phyloP scores from a whole-genome alignment of 2,888 invertebrate species.

The Macrophya annulata region DNA sequence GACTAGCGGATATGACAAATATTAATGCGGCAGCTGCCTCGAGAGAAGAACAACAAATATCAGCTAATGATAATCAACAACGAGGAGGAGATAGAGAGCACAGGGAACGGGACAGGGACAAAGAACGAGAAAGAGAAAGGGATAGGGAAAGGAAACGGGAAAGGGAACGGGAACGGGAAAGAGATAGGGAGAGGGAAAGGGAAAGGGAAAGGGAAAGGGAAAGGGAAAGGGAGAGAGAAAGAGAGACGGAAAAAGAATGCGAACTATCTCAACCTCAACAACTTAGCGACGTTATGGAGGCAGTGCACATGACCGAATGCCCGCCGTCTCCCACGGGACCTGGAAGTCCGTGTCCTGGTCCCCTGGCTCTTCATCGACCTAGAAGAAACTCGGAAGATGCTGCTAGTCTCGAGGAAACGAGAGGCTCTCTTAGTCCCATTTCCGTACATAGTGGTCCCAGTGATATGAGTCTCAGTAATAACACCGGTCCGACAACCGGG shows the following conservation, averaged over 20 bases:
- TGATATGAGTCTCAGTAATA: conserved; percentile 82
- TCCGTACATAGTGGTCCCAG: conserved; percentile 81
- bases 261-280: conserved; percentile 61
- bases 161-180: conserved; percentile 63
- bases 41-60: conserved; percentile 70
- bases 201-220: conserved; percentile 42
- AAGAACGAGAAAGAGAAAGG: conserved; percentile 65
- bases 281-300: conserved; percentile 71
- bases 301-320: conserved; percentile 72
- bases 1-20: conserved; percentile 95
- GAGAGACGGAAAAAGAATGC: conserved; percentile 57
- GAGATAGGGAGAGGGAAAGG: conserved; percentile 4
- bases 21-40: conserved; percentile 84
- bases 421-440: conserved; percentile 77
- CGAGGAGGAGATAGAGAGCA: conserved; percentile 61
- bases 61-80: conserved; percentile 58
- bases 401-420: conserved; percentile 75
- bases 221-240: conserved; percentile 55
- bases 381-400: conserved; percentile 76
- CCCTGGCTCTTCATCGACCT: conserved; percentile 75
- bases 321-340: conserved; percentile 67
- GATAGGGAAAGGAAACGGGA: conserved; percentile 65
- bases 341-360: conserved; percentile 78
- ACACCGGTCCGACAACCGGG: conserved; percentile 80
- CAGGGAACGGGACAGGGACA: conserved; percentile 63